Percentiles rank a stretch among this genome's conserved stretches.
Evolutionary conservation across 37 sponge, comb jelly and placozoan genomes (phyloP).

Genomic region (Tethya wilhelma): DNA sequence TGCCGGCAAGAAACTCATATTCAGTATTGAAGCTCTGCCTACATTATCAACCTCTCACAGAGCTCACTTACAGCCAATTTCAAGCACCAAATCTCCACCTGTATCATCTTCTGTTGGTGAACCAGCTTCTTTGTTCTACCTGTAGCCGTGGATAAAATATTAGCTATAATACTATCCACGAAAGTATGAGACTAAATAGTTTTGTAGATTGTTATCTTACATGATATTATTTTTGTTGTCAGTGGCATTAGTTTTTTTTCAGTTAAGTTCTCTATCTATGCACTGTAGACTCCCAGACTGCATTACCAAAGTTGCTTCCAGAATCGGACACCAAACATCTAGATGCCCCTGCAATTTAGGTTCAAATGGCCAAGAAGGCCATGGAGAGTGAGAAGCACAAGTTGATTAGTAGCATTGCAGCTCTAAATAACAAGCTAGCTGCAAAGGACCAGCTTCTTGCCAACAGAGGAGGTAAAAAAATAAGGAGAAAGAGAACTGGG

Average conservation of each 20-base stretch:
- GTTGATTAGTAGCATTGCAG: conserved; percentile 32
- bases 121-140: not conserved
- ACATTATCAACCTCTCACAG: not conserved
- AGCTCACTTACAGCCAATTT: not conserved
- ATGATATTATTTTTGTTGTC: too few species aligned
- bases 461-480: conserved; percentile 1
- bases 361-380: not conserved
- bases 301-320: not conserved
- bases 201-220: too few species aligned
- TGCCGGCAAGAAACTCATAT: not conserved
- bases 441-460: conserved; percentile 31
- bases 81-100: too few species aligned
- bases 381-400: conserved; percentile 36
- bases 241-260: too few species aligned
- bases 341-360: conserved; percentile 17
- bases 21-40: not conserved
- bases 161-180: conserved; percentile 10
- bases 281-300: not conserved
- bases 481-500: not conserved
- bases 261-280: conserved; percentile 12
- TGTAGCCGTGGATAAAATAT: too few species aligned
- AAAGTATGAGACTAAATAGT: not conserved
- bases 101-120: not conserved
- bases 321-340: not conserved
- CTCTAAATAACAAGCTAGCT: conserved; percentile 29